Evolutionary conservation across 1,140 invertebrate species (phyloP).

Genomic region (Diorhabda elongata): DNA sequence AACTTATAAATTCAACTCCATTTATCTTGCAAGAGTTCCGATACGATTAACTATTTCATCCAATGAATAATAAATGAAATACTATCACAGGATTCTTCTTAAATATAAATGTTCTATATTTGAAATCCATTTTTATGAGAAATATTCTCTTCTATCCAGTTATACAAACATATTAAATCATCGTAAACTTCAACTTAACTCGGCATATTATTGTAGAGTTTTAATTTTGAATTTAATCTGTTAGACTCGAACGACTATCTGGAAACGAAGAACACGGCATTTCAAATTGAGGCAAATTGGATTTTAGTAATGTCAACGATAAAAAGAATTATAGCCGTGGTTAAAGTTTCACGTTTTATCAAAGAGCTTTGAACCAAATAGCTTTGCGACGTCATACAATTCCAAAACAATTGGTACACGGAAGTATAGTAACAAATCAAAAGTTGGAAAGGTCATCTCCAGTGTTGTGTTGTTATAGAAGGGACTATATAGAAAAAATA

Average conservation of each 20-base stretch:
- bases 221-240: conserved; percentile 3
- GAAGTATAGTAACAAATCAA: background rate
- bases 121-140: too few relatives aligned
- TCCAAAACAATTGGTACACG: background rate
- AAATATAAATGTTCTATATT: too few relatives aligned
- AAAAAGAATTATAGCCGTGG: conserved; percentile 9
- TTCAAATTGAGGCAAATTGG: conserved; percentile 11
- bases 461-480: too few relatives aligned
- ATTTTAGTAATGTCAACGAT: conserved; percentile 14
- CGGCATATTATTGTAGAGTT: background rate
- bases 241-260: background rate
- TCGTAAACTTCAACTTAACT: too few relatives aligned
- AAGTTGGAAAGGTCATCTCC: background rate
- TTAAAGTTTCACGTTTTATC: background rate
- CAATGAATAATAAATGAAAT: too few relatives aligned
- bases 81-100: too few relatives aligned
- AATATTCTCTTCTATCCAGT: too few relatives aligned
- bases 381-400: background rate
- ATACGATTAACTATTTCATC: too few relatives aligned
- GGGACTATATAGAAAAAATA: too few relatives aligned
- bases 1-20: too few relatives aligned
- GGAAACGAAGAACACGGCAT: background rate
- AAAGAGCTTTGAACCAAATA: background rate
- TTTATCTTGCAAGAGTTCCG: too few relatives aligned
- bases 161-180: too few relatives aligned